Evolutionary conservation across 2,113 vertebrate species (phyloP).

Genomic region (Maccullochella peelii): DNA sequence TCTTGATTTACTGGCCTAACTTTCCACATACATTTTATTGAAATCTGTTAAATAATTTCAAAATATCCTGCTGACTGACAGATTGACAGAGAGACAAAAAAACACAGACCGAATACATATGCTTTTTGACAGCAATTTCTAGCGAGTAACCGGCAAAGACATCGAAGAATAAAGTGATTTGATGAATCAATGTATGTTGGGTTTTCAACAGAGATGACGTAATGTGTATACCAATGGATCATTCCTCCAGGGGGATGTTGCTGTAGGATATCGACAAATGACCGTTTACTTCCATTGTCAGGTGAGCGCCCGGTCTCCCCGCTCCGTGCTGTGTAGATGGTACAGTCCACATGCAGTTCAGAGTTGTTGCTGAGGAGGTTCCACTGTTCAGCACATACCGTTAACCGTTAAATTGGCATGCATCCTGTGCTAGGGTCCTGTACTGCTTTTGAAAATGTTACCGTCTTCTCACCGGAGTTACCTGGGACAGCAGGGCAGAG

Average conservation of each 20-base stretch:
- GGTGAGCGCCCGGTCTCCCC: slow-evolving; percentile 65
- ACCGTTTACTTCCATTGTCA: slow-evolving; percentile 33
- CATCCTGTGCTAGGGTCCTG: slow-evolving; percentile 29
- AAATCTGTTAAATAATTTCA: neutral
- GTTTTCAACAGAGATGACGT: slow-evolving; percentile 81
- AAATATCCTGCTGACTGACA: neutral
- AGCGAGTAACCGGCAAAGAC: neutral
- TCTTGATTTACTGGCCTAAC: neutral
- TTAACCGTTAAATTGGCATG: slow-evolving; percentile 61
- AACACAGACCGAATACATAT: neutral
- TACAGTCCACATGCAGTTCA: slow-evolving; percentile 82
- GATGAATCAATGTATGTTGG: slow-evolving; percentile 70
- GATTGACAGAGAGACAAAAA: neutral
- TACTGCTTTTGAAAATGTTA: slow-evolving; percentile 66
- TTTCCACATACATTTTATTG: slow-evolving; percentile 10
- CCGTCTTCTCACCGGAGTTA: slow-evolving; percentile 67
- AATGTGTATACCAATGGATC: slow-evolving; percentile 73
- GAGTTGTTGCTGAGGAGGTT: slow-evolving; percentile 87
- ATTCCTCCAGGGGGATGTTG: slow-evolving; percentile 51
- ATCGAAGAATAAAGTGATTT: slow-evolving; percentile 50
- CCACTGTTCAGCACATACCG: slow-evolving; percentile 71
- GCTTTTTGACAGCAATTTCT: neutral
- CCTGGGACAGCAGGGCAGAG: slow-evolving; percentile 49
- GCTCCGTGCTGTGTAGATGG: slow-evolving; percentile 66
- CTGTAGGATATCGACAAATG: slow-evolving; percentile 17